phyloP scores from a whole-genome alignment of 2,113 vertebrate genomes.

The Acrocephalus arundinaceus region DNA sequence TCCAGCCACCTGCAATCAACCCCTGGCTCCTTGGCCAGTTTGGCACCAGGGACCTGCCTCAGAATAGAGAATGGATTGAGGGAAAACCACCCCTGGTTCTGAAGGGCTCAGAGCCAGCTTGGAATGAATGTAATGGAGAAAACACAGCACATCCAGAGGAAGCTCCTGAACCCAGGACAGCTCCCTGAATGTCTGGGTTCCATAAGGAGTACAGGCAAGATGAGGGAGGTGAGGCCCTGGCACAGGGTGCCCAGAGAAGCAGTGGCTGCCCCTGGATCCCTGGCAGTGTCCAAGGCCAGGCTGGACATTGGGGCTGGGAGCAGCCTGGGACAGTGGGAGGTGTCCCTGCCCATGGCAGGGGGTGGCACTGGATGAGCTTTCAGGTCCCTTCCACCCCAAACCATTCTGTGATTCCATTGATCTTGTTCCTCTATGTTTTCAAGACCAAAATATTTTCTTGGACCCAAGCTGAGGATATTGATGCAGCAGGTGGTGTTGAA shows the following conservation, averaged over 20 bases:
- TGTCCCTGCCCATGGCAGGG: background rate
- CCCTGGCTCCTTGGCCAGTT: background rate
- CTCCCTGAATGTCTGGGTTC: background rate
- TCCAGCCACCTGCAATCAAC: background rate
- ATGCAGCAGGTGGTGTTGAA: background rate
- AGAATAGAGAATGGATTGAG: background rate
- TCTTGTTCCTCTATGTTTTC: background rate
- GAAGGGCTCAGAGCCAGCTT: background rate
- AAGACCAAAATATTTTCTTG: background rate
- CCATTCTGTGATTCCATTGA: background rate
- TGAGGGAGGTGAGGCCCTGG: background rate
- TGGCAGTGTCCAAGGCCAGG: background rate
- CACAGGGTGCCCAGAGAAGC: background rate
- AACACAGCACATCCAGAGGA: background rate
- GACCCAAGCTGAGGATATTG: background rate
- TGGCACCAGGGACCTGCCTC: background rate
- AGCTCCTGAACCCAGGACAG: background rate
- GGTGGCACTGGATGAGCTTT: accelerated
- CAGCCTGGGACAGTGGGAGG: background rate
- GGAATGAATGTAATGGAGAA: background rate
- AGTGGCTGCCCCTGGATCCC: background rate
- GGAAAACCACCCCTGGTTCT: background rate
- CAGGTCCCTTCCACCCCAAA: background rate
- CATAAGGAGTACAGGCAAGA: background rate
- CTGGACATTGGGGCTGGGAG: background rate